phyloP scores from a whole-genome alignment of 2,113 vertebrate genomes.

The Sylvia atricapilla region DNA sequence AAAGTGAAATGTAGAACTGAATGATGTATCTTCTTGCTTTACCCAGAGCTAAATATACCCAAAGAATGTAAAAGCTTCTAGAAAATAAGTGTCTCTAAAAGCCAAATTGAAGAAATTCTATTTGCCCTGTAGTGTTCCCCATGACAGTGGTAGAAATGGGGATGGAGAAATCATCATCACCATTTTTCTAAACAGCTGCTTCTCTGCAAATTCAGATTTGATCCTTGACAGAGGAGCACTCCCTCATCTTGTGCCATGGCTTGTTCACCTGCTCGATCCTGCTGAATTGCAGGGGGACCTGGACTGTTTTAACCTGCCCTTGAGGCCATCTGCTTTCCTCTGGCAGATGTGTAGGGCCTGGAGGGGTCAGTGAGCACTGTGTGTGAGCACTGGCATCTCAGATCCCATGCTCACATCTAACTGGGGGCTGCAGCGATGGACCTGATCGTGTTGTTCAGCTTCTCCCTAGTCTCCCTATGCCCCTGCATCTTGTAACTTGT shows the following conservation, averaged over 20 bases:
- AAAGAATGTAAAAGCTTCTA: neutral
- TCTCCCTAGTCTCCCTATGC: rapidly evolving
- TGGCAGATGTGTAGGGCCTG: rapidly evolving
- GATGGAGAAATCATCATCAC: neutral
- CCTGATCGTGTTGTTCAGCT: rapidly evolving
- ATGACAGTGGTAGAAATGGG: neutral
- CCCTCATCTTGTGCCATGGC: neutral
- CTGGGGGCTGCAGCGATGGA: neutral
- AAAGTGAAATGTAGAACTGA: neutral
- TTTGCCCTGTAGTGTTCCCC: neutral
- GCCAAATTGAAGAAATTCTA: neutral
- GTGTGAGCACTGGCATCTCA: neutral
- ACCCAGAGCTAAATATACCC: neutral
- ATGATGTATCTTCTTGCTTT: neutral
- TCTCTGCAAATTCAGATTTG: neutral
- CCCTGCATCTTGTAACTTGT: neutral
- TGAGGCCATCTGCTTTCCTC: neutral
- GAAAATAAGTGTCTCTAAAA: neutral
- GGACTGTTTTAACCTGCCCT: neutral
- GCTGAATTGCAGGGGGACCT: neutral
- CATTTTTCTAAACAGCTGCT: neutral
- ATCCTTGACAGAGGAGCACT: neutral
- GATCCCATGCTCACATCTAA: neutral
- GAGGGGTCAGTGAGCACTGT: neutral
- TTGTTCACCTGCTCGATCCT: neutral